Conservation (phyloP, 2,113 vertebrate species). For the Xiphophorus maculatus region DNA sequence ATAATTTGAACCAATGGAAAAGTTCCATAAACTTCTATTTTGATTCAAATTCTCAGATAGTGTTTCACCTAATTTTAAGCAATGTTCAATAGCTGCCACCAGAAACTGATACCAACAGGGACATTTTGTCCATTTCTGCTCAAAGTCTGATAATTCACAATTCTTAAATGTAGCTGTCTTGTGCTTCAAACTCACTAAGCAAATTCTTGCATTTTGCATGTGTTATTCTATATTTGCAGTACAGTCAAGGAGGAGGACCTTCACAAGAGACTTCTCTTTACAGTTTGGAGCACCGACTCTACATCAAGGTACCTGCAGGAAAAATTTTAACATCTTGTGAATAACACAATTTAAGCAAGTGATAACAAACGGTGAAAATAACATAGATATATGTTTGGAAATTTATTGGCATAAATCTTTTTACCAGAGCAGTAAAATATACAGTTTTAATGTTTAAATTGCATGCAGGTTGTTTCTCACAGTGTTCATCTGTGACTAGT, state of each 20-base stretch:
- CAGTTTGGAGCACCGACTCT: constrained; percentile 84
- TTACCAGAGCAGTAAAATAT: constrained; percentile 5
- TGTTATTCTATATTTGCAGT: constrained; percentile 72
- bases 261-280: constrained; percentile 87
- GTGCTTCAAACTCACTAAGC: not conserved
- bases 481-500: constrained; percentile 27
- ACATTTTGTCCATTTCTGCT: not conserved
- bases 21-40: too few relatives aligned
- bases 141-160: not conserved
- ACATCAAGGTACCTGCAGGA: constrained; percentile 80
- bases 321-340: not conserved
- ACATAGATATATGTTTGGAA: not conserved
- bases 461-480: constrained; percentile 1
- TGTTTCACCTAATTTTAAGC: too few relatives aligned
- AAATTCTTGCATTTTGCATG: not conserved
- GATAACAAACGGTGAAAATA: not conserved
- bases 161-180: not conserved
- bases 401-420: constrained; percentile 1
- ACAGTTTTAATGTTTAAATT: constrained; percentile 39
- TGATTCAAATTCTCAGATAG: too few relatives aligned
- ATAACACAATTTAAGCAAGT: not conserved
- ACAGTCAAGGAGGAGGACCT: constrained; percentile 77
- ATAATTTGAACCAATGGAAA: too few relatives aligned
- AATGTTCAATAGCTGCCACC: not conserved
- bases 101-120: not conserved